These are phyloP conservation scores for Dreissena rostriformis DNA, from an alignment of 1,140 invertebrate genomes.

Conservation along the genomic window DNA sequence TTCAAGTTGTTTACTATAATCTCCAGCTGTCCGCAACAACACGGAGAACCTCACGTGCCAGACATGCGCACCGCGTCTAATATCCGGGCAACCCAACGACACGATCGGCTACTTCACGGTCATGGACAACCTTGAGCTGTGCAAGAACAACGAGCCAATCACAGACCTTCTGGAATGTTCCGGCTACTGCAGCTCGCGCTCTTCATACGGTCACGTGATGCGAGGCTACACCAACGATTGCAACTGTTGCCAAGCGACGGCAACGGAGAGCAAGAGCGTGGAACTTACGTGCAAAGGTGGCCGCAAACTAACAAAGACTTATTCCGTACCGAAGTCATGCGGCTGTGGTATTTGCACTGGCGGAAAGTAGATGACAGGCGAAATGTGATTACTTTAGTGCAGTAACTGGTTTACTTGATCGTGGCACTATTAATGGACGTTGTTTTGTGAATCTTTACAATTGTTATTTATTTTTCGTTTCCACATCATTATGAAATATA, in stretches of 20 bases:
- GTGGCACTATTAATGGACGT: no score
- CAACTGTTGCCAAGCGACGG: conserved; percentile 61
- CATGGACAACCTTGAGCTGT: conserved; percentile 48
- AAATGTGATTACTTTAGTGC: no score
- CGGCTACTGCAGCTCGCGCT: conserved; percentile 60
- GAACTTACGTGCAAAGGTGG: conserved; percentile 58
- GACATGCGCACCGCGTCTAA: conserved; percentile 49
- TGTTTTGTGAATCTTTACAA: no score
- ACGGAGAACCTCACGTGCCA: conserved; percentile 24
- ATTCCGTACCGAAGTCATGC: conserved; percentile 57
- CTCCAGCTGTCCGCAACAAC: no score
- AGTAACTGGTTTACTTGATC: no score
- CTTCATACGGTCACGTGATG: conserved; percentile 60
- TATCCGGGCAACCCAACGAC: conserved; percentile 52
- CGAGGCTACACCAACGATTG: conserved; percentile 57
- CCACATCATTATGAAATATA: no score
- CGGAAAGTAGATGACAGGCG: conserved; percentile 14
- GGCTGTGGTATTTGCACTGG: conserved; percentile 59
- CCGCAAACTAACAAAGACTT: conserved; percentile 56
- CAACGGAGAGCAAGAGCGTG: conserved; percentile 43
- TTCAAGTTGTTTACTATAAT: no score
- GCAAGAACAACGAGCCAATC: conserved; percentile 57
- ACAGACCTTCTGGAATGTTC: conserved; percentile 61
- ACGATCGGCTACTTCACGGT: conserved; percentile 62
- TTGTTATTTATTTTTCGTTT: no score